Conservation (phyloP, 2,113 vertebrate genomes). For the Alligator mississippiensis region DNA sequence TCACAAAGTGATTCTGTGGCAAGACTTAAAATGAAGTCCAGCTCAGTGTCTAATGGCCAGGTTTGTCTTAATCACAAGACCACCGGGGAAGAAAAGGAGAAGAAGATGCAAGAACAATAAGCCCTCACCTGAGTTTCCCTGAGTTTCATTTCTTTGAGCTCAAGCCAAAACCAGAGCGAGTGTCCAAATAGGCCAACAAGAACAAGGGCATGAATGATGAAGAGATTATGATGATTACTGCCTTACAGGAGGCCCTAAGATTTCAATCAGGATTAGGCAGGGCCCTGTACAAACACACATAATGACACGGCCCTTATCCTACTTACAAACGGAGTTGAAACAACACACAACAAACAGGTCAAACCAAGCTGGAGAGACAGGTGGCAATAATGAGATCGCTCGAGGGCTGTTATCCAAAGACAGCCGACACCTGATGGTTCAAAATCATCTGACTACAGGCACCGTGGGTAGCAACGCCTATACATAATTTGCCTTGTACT, state of each 20-base stretch:
- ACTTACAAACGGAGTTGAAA: neutral
- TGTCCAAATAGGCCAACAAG: neutral
- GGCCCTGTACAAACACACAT: no score
- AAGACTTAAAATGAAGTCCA: neutral
- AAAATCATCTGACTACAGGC: accelerated
- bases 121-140: neutral
- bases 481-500: accelerated
- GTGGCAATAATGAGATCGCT: neutral
- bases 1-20: neutral
- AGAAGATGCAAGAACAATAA: neutral
- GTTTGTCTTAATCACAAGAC: neutral
- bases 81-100: neutral
- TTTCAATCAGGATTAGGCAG: neutral
- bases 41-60: accelerated
- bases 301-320: neutral
- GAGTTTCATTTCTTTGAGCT: neutral
- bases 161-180: neutral
- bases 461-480: accelerated
- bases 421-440: accelerated
- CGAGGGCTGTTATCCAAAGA: no score
- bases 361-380: no score
- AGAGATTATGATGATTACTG: accelerated
- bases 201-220: accelerated
- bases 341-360: neutral
- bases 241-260: neutral